Evolutionary conservation across 2,888 invertebrate species (phyloP).

Genomic region (Eutolmus rufibarbis): DNA sequence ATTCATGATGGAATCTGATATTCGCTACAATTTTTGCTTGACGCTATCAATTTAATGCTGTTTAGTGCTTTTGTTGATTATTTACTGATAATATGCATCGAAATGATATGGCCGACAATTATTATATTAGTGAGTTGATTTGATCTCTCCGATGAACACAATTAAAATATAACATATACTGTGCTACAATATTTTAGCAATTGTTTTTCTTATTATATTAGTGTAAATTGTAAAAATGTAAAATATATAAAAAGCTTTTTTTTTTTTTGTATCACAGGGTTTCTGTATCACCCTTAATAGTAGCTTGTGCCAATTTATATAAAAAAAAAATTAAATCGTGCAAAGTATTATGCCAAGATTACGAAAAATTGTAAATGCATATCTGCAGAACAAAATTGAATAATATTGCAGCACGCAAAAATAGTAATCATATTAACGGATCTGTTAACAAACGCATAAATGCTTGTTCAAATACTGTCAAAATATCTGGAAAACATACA

Average conservation of each 20-base stretch:
- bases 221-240: neutral
- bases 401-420: conserved; percentile 17
- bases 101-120: conserved; percentile 12
- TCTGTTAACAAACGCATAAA: neutral
- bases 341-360: neutral
- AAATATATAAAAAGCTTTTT: neutral
- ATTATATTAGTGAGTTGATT: neutral
- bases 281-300: neutral
- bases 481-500: conserved; percentile 9
- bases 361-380: neutral
- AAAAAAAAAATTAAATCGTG: neutral
- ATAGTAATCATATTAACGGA: neutral
- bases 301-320: neutral
- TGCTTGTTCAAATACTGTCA: neutral
- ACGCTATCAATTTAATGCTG: neutral
- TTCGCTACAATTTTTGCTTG: conserved; percentile 43
- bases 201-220: neutral
- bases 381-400: neutral
- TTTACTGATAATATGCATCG: neutral
- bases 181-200: conserved; percentile 12
- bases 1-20: conserved; percentile 64
- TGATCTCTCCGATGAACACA: neutral
- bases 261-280: neutral
- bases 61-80: conserved; percentile 2
- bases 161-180: neutral